Conservation (phyloP, 2,888 invertebrate species). For the Leucania comma region DNA sequence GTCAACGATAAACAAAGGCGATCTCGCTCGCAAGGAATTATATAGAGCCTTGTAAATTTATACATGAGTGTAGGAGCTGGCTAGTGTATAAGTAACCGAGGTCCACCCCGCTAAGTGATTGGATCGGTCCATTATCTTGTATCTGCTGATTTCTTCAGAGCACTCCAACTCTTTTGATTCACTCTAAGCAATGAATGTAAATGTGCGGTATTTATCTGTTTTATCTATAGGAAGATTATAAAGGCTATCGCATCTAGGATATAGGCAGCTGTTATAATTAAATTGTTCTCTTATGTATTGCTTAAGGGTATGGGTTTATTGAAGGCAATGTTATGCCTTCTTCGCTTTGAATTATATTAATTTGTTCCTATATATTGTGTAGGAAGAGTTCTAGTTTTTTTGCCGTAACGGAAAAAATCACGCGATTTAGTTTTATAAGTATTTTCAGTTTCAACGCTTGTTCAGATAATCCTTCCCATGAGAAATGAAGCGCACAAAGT, state of each 20-base stretch:
- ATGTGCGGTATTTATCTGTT: slow-evolving; percentile 69
- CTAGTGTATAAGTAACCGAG: slow-evolving; percentile 73
- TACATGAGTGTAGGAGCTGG: slow-evolving; percentile 67
- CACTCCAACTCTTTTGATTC: slow-evolving; percentile 75
- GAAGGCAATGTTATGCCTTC: slow-evolving; percentile 41
- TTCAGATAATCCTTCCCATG: not conserved
- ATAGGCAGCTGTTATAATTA: slow-evolving; percentile 60
- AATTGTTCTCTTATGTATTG: slow-evolving; percentile 57
- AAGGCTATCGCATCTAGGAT: slow-evolving; percentile 34
- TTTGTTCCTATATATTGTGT: slow-evolving; percentile 19
- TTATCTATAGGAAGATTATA: slow-evolving; percentile 53
- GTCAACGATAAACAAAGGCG: slow-evolving; percentile 72
- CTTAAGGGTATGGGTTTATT: slow-evolving; percentile 47
- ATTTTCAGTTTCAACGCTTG: not conserved
- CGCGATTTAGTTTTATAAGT: not conserved
- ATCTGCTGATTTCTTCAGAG: slow-evolving; percentile 80
- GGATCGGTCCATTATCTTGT: slow-evolving; percentile 82
- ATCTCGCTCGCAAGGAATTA: slow-evolving; percentile 71
- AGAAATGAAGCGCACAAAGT: not conserved
- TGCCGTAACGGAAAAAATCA: not conserved
- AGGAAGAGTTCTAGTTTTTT: not conserved
- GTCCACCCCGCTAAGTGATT: slow-evolving; percentile 85
- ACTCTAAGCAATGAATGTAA: slow-evolving; percentile 77
- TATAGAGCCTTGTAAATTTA: slow-evolving; percentile 63
- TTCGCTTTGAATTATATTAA: slow-evolving; percentile 30